Percentiles rank a stretch among this genome's conserved stretches.
These are phyloP conservation scores for Drosophila flavopinicola DNA, from an alignment of 2,888 invertebrate species.

Conservation along the genomic window DNA sequence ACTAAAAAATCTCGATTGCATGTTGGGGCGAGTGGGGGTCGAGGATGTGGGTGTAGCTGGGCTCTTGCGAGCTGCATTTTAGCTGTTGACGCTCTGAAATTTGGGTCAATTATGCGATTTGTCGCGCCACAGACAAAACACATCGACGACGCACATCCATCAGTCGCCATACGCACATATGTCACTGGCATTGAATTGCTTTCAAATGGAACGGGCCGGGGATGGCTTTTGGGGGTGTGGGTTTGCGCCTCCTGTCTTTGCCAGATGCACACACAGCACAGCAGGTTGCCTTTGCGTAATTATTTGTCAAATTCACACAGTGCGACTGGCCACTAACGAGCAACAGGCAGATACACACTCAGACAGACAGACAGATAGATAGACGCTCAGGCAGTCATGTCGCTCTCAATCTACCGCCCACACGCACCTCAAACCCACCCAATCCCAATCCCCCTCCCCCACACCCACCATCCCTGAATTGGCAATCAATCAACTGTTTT, in stretches of 20 bases:
- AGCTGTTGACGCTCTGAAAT: slow-evolving; percentile 59
- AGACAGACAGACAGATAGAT: slow-evolving; percentile 31
- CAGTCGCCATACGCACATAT: slow-evolving; percentile 50
- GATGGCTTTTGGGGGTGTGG: background rate
- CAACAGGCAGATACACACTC: slow-evolving; percentile 48
- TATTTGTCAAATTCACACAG: slow-evolving; percentile 79
- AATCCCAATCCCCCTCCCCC: background rate
- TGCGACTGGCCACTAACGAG: slow-evolving; percentile 61
- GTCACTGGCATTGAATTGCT: slow-evolving; percentile 72
- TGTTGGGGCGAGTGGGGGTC: slow-evolving; percentile 9
- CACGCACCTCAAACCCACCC: background rate
- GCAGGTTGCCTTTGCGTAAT: slow-evolving; percentile 71
- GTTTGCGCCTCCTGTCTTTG: slow-evolving; percentile 41
- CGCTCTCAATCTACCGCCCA: slow-evolving; percentile 1
- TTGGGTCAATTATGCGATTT: slow-evolving; percentile 81
- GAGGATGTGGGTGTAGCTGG: no score
- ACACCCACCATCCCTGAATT: slow-evolving; percentile 45
- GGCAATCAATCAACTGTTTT: slow-evolving; percentile 79
- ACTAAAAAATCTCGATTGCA: slow-evolving; percentile 35
- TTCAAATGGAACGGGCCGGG: background rate
- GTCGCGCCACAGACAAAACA: slow-evolving; percentile 67
- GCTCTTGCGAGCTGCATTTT: slow-evolving; percentile 10
- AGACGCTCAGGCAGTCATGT: slow-evolving; percentile 6
- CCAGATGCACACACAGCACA: slow-evolving; percentile 55
- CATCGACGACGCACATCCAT: slow-evolving; percentile 58